phyloP scores from a whole-genome alignment of 2,113 vertebrate species.

The Cavia porcellus region DNA sequence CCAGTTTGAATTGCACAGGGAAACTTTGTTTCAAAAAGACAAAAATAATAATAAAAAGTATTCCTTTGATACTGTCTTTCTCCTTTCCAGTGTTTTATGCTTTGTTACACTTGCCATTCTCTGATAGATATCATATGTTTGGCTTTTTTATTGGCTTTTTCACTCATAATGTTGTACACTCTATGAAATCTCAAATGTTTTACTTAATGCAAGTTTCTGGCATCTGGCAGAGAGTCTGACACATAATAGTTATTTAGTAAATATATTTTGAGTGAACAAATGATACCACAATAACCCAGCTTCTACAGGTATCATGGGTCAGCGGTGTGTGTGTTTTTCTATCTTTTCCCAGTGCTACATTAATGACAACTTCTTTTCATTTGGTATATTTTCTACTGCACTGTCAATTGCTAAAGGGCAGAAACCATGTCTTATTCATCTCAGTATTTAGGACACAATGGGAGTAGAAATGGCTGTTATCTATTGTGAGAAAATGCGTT shows the following conservation, averaged over 20 bases:
- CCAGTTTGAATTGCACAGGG: no score
- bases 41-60: background rate
- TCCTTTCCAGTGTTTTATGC: background rate
- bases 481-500: background rate
- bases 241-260: background rate
- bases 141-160: background rate
- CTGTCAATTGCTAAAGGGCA: background rate
- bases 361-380: background rate
- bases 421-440: background rate
- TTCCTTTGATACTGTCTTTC: background rate
- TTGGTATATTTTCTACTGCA: background rate
- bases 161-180: background rate
- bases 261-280: background rate
- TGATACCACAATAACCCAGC: background rate
- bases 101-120: background rate
- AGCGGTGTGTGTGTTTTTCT: background rate
- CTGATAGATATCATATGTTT: background rate
- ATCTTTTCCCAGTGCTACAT: background rate
- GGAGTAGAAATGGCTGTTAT: background rate
- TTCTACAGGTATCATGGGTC: background rate
- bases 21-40: no score
- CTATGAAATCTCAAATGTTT: background rate
- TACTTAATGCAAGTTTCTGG: background rate
- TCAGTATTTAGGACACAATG: background rate
- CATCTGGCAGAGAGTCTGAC: background rate